Evolutionary conservation across 2,888 invertebrate genomes (phyloP).

Genomic region (Drosophila yooni): DNA sequence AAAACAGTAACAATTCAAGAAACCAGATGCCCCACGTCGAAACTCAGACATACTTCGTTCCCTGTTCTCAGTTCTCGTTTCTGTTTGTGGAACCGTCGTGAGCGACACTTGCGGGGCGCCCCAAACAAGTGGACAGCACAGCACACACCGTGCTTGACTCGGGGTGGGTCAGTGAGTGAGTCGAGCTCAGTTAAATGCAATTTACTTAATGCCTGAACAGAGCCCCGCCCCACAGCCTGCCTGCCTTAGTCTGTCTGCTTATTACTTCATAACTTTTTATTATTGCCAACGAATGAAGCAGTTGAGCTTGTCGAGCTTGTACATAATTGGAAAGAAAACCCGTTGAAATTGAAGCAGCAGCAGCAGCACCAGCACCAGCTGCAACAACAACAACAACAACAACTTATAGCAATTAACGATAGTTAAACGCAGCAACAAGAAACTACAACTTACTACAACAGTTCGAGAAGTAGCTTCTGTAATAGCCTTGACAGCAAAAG

Average conservation of each 20-base stretch:
- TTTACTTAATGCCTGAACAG: constrained; percentile 55
- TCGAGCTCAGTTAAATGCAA: constrained; percentile 54
- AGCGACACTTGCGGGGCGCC: constrained; percentile 49
- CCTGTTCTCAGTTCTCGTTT: constrained; percentile 1
- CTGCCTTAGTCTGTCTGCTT: constrained; percentile 25
- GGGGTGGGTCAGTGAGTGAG: constrained; percentile 2
- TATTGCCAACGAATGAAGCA: constrained; percentile 70
- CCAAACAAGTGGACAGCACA: constrained; percentile 25
- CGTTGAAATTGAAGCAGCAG: constrained; percentile 60
- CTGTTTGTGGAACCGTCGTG: constrained; percentile 34
- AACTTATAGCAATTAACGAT: constrained; percentile 63
- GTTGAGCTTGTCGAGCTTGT: constrained; percentile 59
- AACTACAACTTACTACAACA: constrained; percentile 20
- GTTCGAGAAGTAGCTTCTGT: constrained; percentile 28
- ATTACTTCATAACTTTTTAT: constrained; percentile 75
- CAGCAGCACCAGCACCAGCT: constrained; percentile 19
- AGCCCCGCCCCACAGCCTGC: neutral
- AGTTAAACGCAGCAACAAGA: constrained; percentile 47
- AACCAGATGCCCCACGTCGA: constrained; percentile 15
- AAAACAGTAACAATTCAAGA: constrained; percentile 24
- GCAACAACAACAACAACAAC: constrained; percentile 19
- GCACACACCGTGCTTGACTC: constrained; percentile 5
- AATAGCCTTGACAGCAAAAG: constrained; percentile 67
- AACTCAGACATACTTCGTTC: constrained; percentile 5
- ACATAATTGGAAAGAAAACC: constrained; percentile 70